These are phyloP conservation scores for Brachypodius melanocephalos DNA, from an alignment of 2,113 vertebrate genomes.

Conservation along the genomic window DNA sequence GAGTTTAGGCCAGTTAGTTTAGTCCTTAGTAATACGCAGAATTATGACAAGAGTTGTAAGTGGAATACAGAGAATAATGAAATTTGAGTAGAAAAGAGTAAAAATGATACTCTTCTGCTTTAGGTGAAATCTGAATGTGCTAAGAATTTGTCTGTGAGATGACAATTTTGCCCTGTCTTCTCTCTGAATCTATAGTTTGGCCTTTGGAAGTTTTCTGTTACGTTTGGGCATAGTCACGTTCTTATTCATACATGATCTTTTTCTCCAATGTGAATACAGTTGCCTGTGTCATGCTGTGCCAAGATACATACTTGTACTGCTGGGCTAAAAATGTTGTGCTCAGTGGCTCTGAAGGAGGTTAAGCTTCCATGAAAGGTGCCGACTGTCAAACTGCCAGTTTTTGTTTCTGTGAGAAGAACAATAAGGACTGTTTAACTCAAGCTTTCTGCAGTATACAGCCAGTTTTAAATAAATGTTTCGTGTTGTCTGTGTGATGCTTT, in stretches of 20 bases:
- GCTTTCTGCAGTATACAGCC: conserved; percentile 15
- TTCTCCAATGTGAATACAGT: background rate
- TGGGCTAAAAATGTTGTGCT: conserved; percentile 18
- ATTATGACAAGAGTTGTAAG: background rate
- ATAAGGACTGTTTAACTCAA: conserved; percentile 59
- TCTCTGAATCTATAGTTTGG: background rate
- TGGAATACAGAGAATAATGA: background rate
- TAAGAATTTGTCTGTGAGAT: background rate
- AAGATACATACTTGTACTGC: background rate
- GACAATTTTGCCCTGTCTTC: background rate
- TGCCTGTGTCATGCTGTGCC: background rate
- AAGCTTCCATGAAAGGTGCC: background rate
- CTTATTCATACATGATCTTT: background rate
- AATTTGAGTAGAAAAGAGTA: background rate
- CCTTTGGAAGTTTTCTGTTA: background rate
- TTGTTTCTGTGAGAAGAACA: conserved; percentile 45
- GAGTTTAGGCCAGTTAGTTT: background rate
- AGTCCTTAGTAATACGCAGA: background rate
- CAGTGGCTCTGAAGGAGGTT: background rate
- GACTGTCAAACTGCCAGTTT: conserved; percentile 32
- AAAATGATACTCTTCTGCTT: background rate
- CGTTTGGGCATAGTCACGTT: background rate
- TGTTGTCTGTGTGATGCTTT: conserved; percentile 46
- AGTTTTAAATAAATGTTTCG: conserved; percentile 71
- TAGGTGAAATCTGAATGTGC: background rate